A percentile compares a stretch with the other conserved stretches of the same genome.
These are phyloP conservation scores for Epicampocera succincta DNA, from an alignment of 2,888 invertebrate genomes.

Conservation along the genomic window DNA sequence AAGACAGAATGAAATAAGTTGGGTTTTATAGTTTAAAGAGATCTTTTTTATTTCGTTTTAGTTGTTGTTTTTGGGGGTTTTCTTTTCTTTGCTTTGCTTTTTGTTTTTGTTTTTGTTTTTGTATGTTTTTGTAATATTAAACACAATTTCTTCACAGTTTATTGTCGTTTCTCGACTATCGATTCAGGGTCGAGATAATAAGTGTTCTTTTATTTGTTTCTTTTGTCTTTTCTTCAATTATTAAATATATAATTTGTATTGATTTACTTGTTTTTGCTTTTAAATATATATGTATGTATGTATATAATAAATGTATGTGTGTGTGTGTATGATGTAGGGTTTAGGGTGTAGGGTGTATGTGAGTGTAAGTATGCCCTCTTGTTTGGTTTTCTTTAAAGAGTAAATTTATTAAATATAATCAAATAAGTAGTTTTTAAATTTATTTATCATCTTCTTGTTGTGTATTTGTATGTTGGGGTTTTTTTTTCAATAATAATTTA, in stretches of 20 bases:
- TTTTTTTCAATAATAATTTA: conserved; percentile 20
- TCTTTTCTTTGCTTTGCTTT: conserved; percentile 42
- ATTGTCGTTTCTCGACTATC: conserved; percentile 82
- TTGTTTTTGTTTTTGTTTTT: conserved; percentile 51
- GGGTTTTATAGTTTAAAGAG: conserved; percentile 61
- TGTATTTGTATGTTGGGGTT: conserved; percentile 11
- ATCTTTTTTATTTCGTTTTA: conserved; percentile 57
- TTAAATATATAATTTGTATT: conserved; percentile 62
- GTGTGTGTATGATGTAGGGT: conserved; percentile 17
- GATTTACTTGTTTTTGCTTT: conserved; percentile 40
- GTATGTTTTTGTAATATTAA: conserved; percentile 70
- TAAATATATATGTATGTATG: conserved; percentile 31
- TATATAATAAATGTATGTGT: conserved; percentile 63
- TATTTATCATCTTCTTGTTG: conserved; percentile 20
- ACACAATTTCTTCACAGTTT: conserved; percentile 81
- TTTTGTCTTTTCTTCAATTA: conserved; percentile 72
- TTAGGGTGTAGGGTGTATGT: conserved; percentile 35
- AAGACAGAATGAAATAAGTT: conserved; percentile 67
- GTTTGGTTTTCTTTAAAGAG: conserved; percentile 31
- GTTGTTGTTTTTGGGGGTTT: conserved; percentile 50
- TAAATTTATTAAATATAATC: conserved; percentile 55
- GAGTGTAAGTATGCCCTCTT: conserved; percentile 25
- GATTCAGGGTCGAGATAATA: conserved; percentile 81
- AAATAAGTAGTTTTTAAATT: conserved; percentile 45
- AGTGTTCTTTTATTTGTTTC: conserved; percentile 69